These are phyloP conservation scores for Copidosoma aretas DNA, from an alignment of 2,888 invertebrate species.

Conservation along the genomic window DNA sequence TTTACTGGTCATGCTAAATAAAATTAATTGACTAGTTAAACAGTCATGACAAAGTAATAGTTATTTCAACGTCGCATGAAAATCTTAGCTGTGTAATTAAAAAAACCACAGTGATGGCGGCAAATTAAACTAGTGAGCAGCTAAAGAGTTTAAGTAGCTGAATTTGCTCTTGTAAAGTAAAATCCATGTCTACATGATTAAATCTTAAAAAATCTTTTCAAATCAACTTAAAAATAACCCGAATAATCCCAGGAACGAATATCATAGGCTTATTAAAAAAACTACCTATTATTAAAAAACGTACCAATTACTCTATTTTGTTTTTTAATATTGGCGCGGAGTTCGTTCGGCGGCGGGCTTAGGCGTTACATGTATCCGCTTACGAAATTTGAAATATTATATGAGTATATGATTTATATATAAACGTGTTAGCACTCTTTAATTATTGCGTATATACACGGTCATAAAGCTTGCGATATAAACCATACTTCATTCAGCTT, in stretches of 20 bases:
- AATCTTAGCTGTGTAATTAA: slow-evolving; percentile 5
- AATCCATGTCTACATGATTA: neutral
- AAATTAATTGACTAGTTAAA: slow-evolving; percentile 39
- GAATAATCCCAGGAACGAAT: too few species aligned
- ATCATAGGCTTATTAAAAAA: too few species aligned
- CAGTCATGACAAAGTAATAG: slow-evolving; percentile 32
- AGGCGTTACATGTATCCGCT: slow-evolving; percentile 18
- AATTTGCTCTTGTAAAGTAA: neutral
- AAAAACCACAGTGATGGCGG: slow-evolving; percentile 31
- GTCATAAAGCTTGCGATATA: slow-evolving; percentile 13
- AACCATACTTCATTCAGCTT: neutral
- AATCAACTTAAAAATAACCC: neutral
- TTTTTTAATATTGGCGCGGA: slow-evolving; percentile 9
- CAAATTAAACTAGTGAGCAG: slow-evolving; percentile 16
- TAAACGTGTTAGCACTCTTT: slow-evolving; percentile 10
- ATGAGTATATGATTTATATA: too few species aligned
- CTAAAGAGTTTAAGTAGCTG: slow-evolving; percentile 25
- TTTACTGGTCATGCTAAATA: slow-evolving; percentile 6
- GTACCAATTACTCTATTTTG: slow-evolving; percentile 15
- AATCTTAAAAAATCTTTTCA: neutral
- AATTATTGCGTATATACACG: slow-evolving; percentile 30
- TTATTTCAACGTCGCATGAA: slow-evolving; percentile 21
- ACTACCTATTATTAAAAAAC: too few species aligned
- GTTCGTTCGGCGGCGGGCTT: slow-evolving; percentile 28
- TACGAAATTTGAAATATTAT: slow-evolving; percentile 12